A percentile compares a stretch with the other conserved stretches of the same genome.
phyloP scores from a whole-genome alignment of 2,888 invertebrate species.

The Patella depressa region DNA sequence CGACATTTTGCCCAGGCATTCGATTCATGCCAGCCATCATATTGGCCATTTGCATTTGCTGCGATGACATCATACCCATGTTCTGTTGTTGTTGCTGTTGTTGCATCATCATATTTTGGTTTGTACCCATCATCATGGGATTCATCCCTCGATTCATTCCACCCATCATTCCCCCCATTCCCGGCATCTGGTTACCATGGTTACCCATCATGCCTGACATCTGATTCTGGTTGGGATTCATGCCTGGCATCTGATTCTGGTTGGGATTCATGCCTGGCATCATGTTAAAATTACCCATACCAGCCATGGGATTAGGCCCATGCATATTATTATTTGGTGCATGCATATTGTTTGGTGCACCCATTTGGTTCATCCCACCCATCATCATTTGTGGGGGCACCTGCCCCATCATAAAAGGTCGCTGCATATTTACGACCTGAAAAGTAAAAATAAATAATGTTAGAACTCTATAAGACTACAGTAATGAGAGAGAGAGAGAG shows the following conservation, averaged over 20 bases:
- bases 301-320: constrained; percentile 1
- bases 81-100: background rate
- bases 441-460: too few relatives aligned
- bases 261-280: background rate
- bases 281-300: background rate
- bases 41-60: background rate
- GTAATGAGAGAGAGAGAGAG: too few relatives aligned
- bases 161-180: too few relatives aligned
- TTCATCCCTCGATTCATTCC: too few relatives aligned
- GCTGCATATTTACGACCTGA: too few relatives aligned
- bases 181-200: too few relatives aligned
- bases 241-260: constrained; percentile 3
- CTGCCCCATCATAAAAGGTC: constrained; percentile 4
- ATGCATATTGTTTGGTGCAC: background rate
- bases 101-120: background rate
- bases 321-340: background rate
- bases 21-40: too few relatives aligned
- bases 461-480: too few relatives aligned
- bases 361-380: constrained; percentile 2
- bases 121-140: background rate
- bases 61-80: background rate
- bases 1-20: too few relatives aligned
- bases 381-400: background rate
- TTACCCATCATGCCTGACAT: too few relatives aligned
- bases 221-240: background rate